Evolutionary conservation across 2,113 vertebrate genomes (phyloP).

Genomic region (Cottus gobio): DNA sequence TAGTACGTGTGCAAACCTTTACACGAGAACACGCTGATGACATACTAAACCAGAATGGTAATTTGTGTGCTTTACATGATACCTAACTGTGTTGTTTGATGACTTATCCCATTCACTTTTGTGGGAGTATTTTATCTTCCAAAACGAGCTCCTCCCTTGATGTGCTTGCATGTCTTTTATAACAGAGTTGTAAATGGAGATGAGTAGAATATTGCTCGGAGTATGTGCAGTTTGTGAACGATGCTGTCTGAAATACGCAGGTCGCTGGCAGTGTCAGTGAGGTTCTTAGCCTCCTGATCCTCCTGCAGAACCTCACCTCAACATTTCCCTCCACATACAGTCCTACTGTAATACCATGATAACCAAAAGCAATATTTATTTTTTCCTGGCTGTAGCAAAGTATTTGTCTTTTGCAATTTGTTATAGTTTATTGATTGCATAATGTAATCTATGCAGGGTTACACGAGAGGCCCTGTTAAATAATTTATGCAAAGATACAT

Average conservation of each 20-base stretch:
- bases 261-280: background rate
- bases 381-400: background rate
- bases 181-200: constrained; percentile 4
- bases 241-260: constrained; percentile 21
- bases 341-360: constrained; percentile 3
- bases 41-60: background rate
- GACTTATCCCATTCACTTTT: background rate
- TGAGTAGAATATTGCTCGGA: background rate
- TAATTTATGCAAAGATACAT: constrained; percentile 41
- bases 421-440: constrained; percentile 2
- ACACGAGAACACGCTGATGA: background rate
- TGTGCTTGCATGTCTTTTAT: background rate
- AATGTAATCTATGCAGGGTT: constrained; percentile 26
- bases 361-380: constrained; percentile 5
- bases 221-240: constrained; percentile 21
- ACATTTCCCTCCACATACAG: constrained; percentile 11
- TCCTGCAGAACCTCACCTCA: background rate
- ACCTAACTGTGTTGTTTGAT: background rate
- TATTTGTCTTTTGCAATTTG: background rate
- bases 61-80: background rate
- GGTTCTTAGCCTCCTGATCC: constrained; percentile 41
- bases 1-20: background rate
- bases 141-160: background rate
- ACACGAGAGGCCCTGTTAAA: constrained; percentile 23
- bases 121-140: background rate